phyloP scores from a whole-genome alignment of 2,113 vertebrate species.

The Microcebus jonahi region DNA sequence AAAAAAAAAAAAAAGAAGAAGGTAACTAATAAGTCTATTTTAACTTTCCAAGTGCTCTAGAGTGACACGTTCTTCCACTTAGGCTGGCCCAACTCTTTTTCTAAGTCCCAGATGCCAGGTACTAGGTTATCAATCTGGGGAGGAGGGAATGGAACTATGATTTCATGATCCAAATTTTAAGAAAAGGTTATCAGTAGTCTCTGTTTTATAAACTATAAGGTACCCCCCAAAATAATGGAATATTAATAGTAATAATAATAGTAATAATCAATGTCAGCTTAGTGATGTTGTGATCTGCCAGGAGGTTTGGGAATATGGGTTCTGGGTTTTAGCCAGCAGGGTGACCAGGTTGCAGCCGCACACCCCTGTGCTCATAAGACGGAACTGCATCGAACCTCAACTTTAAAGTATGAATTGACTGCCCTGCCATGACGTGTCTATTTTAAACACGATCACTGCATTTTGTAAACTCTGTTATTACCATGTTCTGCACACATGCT shows the following conservation, averaged over 20 bases:
- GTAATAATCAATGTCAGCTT: not conserved
- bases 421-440: not conserved
- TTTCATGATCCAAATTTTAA: slow-evolving; percentile 29
- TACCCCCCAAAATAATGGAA: not conserved
- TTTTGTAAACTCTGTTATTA: not conserved
- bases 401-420: not conserved
- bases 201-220: not conserved
- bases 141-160: slow-evolving; percentile 27
- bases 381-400: not conserved
- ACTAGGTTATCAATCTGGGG: not conserved
- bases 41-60: slow-evolving; percentile 22
- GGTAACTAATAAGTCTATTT: not conserved
- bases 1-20: not conserved
- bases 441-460: not conserved
- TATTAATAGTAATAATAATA: not conserved
- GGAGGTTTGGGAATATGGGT: slow-evolving; percentile 24
- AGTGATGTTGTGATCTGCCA: not conserved
- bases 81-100: not conserved
- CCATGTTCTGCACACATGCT: not conserved
- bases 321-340: slow-evolving; percentile 31
- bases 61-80: not conserved
- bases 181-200: not conserved
- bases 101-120: slow-evolving; percentile 47
- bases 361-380: not conserved
- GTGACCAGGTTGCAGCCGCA: not conserved